Base-by-base conservation (phyloP, 2,113 vertebrate genomes). In the Empidonax alnorum region DNA sequence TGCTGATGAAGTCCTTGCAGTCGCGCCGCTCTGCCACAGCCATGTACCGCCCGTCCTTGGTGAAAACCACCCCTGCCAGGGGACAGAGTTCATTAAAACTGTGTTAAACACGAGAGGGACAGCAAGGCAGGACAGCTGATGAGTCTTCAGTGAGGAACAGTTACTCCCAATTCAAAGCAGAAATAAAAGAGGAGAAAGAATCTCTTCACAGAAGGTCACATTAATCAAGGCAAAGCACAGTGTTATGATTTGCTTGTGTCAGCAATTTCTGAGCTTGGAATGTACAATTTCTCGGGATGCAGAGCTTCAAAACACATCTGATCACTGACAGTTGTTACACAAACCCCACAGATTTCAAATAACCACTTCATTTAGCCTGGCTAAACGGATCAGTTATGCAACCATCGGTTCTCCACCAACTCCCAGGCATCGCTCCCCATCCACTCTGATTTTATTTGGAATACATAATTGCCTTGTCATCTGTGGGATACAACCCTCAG, bases 1-100 rank as follows among this genome's bases (percentile, higher is more conserved):
- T 94, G 97, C 99, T 99, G 71, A 99, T 93, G 44, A 98, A 99
- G 94, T 99, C 99, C 95, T 98, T 99, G 97, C 99, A 99, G 98
- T 99, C 99, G 1, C 99, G 98, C 7, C 99, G 97, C 90, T 99
- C 99, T 2, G 98, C 99, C 94, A 99, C 92, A 4, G 99, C 99
- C 99, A 99, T 97, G 72, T 99, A 99, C 84, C 97, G 98, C 23
- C 99, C 99, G 1, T 99, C 99, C 94, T 97, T 98, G 41, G 98
- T 99, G 96, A 99, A 99, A 88, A 98, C 97, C 37, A 99, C 47
- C n/a, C 99, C 99, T 99, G 93, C 35, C 58, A 47, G 0, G 2
- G 49, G 23, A 69, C 31, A 37, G 3, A 46, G 9, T 3, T 5
- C 3, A 63, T 52, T 9, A n/a, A 17, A 47, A 56, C 10, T 58